Percentiles rank a stretch among this genome's conserved stretches.
phyloP scores from a whole-genome alignment of 2,113 vertebrate species.

The Lampris megalopsis region DNA sequence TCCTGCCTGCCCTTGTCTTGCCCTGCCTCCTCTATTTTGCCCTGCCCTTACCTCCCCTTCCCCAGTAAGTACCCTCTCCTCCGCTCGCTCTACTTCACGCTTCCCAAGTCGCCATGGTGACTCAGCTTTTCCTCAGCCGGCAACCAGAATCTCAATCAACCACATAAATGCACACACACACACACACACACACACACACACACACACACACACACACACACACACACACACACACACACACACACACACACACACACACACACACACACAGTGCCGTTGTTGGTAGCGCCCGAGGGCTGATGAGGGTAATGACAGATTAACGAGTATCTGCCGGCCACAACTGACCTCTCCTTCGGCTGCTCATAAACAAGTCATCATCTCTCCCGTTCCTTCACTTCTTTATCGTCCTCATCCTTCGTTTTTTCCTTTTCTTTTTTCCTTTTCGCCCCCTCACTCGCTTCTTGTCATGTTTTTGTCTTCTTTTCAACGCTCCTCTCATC shows the following conservation, averaged over 20 bases:
- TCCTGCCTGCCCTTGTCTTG: neutral
- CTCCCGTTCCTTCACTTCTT: neutral
- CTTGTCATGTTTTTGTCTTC: neutral
- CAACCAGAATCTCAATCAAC: conserved; percentile 69
- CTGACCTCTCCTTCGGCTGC: conserved; percentile 70
- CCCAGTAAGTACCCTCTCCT: conserved; percentile 19
- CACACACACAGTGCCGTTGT: conserved; percentile 17
- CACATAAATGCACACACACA: conserved; percentile 42
- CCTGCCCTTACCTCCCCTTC: conserved; percentile 12
- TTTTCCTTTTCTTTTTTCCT: neutral
- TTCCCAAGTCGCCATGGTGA: conserved; percentile 74
- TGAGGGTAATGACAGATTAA: conserved; percentile 78
- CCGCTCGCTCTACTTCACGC: conserved; percentile 45
- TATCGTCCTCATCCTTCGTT: too few species aligned
- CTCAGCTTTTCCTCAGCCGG: conserved; percentile 68
- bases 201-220: conserved; percentile 30
- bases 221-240: conserved; percentile 13
- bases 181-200: conserved; percentile 24
- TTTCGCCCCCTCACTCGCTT: neutral
- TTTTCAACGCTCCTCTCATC: neutral
- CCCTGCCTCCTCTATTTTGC: conserved; percentile 4
- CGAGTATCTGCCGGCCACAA: conserved; percentile 65
- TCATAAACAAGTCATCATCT: conserved; percentile 65
- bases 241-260: conserved; percentile 7
- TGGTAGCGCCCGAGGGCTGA: conserved; percentile 68